Base-by-base conservation (phyloP, 2,888 invertebrate species). In the Eristalinus sepulchralis region DNA sequence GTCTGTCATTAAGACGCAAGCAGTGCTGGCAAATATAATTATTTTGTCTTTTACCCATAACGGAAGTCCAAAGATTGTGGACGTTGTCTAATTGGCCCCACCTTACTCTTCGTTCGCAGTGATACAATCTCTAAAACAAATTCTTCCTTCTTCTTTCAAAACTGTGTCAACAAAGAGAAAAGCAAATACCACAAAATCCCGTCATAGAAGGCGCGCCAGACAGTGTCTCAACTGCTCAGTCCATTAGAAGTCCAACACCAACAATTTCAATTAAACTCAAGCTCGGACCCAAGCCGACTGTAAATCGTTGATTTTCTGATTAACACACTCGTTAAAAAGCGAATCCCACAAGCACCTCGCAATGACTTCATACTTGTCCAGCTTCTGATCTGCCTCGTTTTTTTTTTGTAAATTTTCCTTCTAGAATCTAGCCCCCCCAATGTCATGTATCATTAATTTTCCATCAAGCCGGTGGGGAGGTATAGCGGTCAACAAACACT, bases 371-470 rank as follows among this genome's bases (percentile, higher is more conserved):
- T 47, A 47, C 47, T 47, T n/a, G 47, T 47, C 47, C 47, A 47
- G 17, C 47, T 47, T 17, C 17, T 13, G 39, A 6, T 39, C 27
- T 27, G 39, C 47, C 17, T n/a, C 47, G 17, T 17, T 17, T 47
- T n/a, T 47, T 47, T 39, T 39, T 4, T n/a, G 39, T n/a, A n/a
- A 6, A 39, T 39, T 39, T 47, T 47, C n/a, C 47, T n/a, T 39
- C 39, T 47, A 47, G 47, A 72, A 72, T 53, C 60, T 62, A 33
- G 57, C 67, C 67, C 67, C 67, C 67, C 67, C 72, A 80, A 80
- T 72, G 79, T 62, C 79, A 80, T 55, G 79, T 62, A 73, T 67
- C 72, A 73, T 80, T 67, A 80, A 67, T 36, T 80, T 64, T 63
- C 33, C 67, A 71, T 67, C 68, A 27, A 66, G 22, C 33, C 47